phyloP scores from a whole-genome alignment of 1,140 invertebrate species.

The Ceratosolen fusciceps region DNA sequence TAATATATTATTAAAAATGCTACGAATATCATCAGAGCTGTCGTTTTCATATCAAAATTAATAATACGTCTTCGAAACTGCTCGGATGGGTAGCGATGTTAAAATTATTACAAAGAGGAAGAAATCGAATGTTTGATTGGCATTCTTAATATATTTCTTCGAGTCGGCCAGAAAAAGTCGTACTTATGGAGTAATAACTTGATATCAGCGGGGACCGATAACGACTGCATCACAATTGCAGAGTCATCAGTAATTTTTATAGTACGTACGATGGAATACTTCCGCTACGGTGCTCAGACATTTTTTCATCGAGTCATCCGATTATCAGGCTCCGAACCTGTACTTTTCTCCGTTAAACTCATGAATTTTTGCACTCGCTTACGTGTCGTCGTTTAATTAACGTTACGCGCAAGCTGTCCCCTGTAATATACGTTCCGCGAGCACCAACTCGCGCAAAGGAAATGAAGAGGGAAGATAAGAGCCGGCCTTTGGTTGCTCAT shows the following conservation, averaged over 20 bases:
- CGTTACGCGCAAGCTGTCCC: not conserved
- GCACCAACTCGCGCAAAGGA: not conserved
- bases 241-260: constrained; percentile 20
- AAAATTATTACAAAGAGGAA: constrained; percentile 17
- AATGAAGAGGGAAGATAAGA: not conserved
- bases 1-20: no score
- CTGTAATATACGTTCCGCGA: not conserved
- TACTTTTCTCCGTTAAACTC: not conserved
- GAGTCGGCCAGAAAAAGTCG: not conserved
- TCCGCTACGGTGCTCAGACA: not conserved
- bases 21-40: no score
- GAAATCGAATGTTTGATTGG: constrained; percentile 10
- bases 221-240: constrained; percentile 3
- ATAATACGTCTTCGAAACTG: constrained; percentile 25
- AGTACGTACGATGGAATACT: not conserved
- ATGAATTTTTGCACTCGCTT: not conserved
- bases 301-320: constrained; percentile 9
- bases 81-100: not conserved
- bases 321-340: not conserved
- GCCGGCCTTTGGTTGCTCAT: no score
- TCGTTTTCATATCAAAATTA: not conserved
- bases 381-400: constrained; percentile 1
- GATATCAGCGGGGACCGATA: not conserved
- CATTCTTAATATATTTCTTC: constrained; percentile 7
- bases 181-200: not conserved